These are phyloP conservation scores for Hydrochoerus hydrochaeris DNA, from an alignment of 2,113 vertebrate species.

Conservation along the genomic window DNA sequence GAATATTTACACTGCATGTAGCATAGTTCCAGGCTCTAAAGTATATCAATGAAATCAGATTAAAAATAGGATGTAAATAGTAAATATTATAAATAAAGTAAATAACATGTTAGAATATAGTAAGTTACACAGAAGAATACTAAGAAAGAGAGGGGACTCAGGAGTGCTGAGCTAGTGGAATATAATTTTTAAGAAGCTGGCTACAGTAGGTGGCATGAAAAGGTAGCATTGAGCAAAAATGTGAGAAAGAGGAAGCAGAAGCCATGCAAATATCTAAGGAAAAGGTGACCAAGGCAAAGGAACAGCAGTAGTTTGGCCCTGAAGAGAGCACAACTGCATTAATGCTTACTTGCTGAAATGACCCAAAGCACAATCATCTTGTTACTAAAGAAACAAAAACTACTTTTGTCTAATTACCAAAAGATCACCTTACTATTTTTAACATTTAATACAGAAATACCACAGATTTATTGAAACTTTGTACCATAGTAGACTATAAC, in stretches of 20 bases:
- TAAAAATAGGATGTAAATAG: neutral
- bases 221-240: neutral
- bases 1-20: neutral
- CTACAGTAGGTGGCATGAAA: neutral
- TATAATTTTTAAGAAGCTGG: neutral
- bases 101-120: neutral
- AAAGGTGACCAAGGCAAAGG: neutral
- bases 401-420: neutral
- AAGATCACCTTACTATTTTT: neutral
- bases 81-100: neutral
- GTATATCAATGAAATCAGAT: neutral
- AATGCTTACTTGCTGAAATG: neutral
- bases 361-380: neutral
- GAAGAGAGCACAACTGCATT: too few species aligned
- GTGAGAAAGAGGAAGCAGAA: neutral
- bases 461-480: neutral
- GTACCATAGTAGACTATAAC: neutral
- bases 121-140: neutral
- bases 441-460: conserved; percentile 24
- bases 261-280: neutral
- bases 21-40: neutral
- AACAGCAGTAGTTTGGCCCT: too few species aligned
- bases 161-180: neutral
- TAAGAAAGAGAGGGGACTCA: neutral
- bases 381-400: neutral